Evolutionary conservation across 2,797 vertebrate species (phyloP).

Genomic region (Myoxocephalus aenaeus): DNA sequence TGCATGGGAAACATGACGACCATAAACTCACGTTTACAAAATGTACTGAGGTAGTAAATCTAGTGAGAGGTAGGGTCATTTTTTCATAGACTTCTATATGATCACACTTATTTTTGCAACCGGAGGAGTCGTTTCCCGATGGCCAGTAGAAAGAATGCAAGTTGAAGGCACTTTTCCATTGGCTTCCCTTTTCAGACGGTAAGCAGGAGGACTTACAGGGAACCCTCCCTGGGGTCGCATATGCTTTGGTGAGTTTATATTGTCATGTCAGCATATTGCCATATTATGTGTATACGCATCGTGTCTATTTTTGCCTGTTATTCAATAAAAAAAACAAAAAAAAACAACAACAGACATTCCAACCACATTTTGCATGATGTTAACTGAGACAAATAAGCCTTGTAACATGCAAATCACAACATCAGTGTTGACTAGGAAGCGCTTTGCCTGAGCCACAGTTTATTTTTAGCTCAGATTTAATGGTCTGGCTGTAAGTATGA

Average conservation of each 20-base stretch:
- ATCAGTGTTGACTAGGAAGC: neutral
- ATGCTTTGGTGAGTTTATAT: neutral
- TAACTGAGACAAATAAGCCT: neutral
- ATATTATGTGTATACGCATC: neutral
- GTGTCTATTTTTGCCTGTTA: neutral
- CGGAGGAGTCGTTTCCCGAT: too few relatives aligned
- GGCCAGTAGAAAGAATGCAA: neutral
- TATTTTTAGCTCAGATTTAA: constrained; percentile 65
- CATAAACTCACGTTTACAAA: neutral
- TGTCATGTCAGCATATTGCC: neutral
- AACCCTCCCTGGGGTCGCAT: neutral
- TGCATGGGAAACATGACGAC: neutral
- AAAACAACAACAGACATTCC: neutral
- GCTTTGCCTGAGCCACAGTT: constrained; percentile 25
- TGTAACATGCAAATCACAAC: neutral
- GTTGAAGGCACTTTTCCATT: neutral
- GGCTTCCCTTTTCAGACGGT: neutral
- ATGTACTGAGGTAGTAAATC: neutral
- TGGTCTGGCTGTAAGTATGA: constrained; percentile 28
- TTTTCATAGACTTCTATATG: neutral
- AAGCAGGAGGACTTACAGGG: neutral
- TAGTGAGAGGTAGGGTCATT: neutral
- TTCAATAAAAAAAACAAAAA: neutral
- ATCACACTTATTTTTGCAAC: neutral
- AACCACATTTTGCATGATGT: neutral